These are phyloP conservation scores for Agrotis clavis DNA, from an alignment of 2,888 invertebrate genomes.

Conservation along the genomic window DNA sequence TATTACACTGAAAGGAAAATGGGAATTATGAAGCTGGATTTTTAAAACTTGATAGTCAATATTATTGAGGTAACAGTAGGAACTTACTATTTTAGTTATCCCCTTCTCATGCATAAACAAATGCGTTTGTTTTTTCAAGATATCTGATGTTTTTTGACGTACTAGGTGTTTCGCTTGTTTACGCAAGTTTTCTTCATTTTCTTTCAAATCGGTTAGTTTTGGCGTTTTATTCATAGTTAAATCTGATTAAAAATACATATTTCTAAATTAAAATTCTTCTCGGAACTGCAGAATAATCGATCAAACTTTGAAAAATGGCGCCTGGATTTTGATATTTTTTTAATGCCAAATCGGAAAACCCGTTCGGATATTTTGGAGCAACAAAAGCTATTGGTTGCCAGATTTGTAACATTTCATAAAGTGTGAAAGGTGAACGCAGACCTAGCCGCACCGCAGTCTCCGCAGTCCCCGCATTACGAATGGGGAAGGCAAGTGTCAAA, in stretches of 20 bases:
- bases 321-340: conserved; percentile 31
- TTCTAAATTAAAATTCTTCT: conserved; percentile 48
- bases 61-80: background rate
- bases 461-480: too few species aligned
- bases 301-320: conserved; percentile 78
- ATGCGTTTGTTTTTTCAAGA: conserved; percentile 82
- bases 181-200: conserved; percentile 77
- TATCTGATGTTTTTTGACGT: conserved; percentile 74
- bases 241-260: conserved; percentile 43
- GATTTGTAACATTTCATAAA: too few species aligned
- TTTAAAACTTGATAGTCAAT: background rate
- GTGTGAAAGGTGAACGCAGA: too few species aligned
- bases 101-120: conserved; percentile 92
- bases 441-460: too few species aligned
- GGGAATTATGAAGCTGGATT: too few species aligned
- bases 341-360: background rate
- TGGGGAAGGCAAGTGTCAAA: too few species aligned
- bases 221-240: conserved; percentile 49
- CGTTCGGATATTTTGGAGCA: conserved; percentile 14
- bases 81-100: conserved; percentile 91
- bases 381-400: background rate
- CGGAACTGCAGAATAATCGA: conserved; percentile 67
- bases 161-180: conserved; percentile 83
- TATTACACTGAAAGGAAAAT: too few species aligned
- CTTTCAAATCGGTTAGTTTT: conserved; percentile 70